Conservation (phyloP, 2,797 vertebrate species). For the Bovichtus variegatus region DNA sequence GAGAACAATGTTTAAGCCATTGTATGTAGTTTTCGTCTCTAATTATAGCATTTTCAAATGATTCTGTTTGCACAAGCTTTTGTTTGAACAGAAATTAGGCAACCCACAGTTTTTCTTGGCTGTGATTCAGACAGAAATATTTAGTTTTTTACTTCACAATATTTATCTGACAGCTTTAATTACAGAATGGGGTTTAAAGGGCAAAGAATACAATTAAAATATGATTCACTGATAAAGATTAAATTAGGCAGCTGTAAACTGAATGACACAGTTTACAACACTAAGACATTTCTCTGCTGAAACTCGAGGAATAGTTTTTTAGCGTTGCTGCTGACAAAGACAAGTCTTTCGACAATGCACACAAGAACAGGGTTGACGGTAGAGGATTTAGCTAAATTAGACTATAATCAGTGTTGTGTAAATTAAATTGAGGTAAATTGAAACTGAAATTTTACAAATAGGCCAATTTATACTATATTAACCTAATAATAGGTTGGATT, state of each 20-base stretch:
- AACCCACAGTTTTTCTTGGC: not conserved
- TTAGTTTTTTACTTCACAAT: not conserved
- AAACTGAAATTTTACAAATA: too few species aligned
- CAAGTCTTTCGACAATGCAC: not conserved
- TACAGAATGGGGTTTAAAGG: not conserved
- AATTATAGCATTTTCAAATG: not conserved
- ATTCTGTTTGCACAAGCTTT: not conserved
- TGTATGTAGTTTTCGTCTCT: not conserved
- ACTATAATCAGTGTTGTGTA: too few species aligned
- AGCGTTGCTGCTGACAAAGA: not conserved
- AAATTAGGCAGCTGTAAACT: not conserved
- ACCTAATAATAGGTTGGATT: too few species aligned
- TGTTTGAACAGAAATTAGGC: not conserved
- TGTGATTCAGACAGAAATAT: not conserved
- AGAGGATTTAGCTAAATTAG: too few species aligned
- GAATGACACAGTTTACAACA: not conserved
- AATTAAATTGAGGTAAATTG: too few species aligned
- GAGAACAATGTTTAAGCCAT: not conserved
- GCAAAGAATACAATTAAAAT: not conserved
- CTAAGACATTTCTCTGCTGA: not conserved
- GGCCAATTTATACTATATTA: too few species aligned
- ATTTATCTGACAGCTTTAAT: not conserved
- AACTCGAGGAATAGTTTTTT: not conserved
- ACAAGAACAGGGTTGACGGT: too few species aligned
- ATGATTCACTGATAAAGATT: not conserved